These are phyloP conservation scores for Phoxinus phoxinus DNA, from an alignment of 2,113 vertebrate genomes.

Conservation along the genomic window DNA sequence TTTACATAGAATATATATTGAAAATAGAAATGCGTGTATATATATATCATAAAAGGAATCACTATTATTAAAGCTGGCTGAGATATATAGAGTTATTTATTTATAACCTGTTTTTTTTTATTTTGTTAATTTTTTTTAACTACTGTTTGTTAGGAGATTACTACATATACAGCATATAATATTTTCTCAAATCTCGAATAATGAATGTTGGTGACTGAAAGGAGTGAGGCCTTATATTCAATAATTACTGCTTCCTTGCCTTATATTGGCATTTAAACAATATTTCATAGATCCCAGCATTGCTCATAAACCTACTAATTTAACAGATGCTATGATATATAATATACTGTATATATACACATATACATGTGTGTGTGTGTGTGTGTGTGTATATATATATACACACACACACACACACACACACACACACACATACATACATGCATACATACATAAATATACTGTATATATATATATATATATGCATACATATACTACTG, in stretches of 20 bases:
- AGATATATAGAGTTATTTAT: not conserved
- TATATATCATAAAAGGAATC: not conserved
- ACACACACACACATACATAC: no score
- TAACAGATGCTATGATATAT: not conserved
- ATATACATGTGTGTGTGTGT: no score
- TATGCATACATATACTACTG: no score
- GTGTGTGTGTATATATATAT: no score
- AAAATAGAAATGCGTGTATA: no score
- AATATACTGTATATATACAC: no score
- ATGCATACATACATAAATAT: no score
- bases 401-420: no score
- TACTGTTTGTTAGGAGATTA: not conserved
- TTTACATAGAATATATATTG: no score
- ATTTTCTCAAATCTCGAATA: not conserved
- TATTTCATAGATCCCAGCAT: not conserved
- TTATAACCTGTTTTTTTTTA: not conserved
- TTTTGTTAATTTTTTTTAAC: not conserved
- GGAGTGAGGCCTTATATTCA: not conserved
- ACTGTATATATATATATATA: no score
- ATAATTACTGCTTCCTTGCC: constrained; percentile 20
- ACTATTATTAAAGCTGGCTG: not conserved
- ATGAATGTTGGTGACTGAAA: not conserved
- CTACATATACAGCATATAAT: not conserved
- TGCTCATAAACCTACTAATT: not conserved
- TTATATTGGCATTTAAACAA: constrained; percentile 13